phyloP scores from a whole-genome alignment of 2,113 vertebrate genomes.

The Verasper variegatus region DNA sequence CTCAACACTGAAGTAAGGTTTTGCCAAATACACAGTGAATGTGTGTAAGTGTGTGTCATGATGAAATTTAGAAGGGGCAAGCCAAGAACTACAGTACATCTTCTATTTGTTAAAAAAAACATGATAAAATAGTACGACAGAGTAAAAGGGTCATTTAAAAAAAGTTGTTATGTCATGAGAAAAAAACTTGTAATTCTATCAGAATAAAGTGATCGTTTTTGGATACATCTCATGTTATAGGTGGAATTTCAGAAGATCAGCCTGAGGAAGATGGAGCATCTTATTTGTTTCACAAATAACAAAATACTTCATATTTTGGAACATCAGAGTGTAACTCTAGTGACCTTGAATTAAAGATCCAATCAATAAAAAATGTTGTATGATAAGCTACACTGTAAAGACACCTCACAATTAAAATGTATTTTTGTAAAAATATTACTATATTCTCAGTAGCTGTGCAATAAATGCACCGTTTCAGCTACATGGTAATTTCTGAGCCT shows the following conservation, averaged over 20 bases:
- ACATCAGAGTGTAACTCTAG: too few species aligned
- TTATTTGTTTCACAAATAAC: too few species aligned
- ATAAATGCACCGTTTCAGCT: not conserved
- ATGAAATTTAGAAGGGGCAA: not conserved
- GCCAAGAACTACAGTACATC: not conserved
- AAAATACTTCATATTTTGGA: too few species aligned
- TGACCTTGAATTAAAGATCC: too few species aligned
- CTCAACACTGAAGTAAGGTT: constrained; percentile 1
- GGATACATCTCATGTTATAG: not conserved
- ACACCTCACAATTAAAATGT: not conserved
- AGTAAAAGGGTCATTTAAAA: too few species aligned
- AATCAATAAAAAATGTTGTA: too few species aligned
- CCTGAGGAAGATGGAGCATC: too few species aligned
- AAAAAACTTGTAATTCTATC: too few species aligned
- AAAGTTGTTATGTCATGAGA: too few species aligned
- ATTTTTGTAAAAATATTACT: not conserved
- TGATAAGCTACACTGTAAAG: not conserved
- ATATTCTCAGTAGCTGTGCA: not conserved
- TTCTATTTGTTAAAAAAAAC: not conserved
- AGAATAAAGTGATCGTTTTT: too few species aligned
- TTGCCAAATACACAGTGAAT: constrained; percentile 1
- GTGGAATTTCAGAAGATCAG: too few species aligned
- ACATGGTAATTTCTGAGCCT: constrained; percentile 4
- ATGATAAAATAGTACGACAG: too few species aligned
- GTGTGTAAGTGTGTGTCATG: constrained; percentile 3